Conservation (phyloP, 1,140 invertebrate genomes). For the Glossosoma conforme region DNA sequence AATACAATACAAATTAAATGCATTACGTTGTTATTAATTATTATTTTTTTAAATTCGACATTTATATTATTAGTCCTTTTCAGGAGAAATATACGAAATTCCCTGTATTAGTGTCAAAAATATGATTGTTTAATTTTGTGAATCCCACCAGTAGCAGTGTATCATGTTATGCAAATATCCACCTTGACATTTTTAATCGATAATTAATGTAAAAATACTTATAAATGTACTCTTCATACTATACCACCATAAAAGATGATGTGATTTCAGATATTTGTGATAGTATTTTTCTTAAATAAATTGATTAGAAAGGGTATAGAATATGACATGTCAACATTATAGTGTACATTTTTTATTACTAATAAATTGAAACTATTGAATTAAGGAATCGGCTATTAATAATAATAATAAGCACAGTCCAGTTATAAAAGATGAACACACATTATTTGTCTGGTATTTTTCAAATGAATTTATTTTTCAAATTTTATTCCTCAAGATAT, state of each 20-base stretch:
- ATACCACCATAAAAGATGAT: constrained; percentile 24
- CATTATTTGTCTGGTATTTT: no score
- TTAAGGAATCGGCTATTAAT: no score
- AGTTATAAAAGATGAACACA: no score
- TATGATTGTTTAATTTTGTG: not conserved
- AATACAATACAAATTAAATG: no score
- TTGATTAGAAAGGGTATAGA: not conserved
- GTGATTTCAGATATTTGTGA: constrained; percentile 32
- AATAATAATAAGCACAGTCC: no score
- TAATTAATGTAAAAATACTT: not conserved
- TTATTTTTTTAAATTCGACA: no score
- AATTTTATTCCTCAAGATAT: no score
- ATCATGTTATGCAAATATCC: constrained; percentile 3
- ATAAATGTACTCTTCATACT: not conserved
- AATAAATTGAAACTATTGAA: no score
- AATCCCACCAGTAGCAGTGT: not conserved
- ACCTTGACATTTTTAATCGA: constrained; percentile 2
- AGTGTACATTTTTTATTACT: no score
- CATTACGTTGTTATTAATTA: no score
- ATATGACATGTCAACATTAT: no score
- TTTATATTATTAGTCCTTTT: not conserved
- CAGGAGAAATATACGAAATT: not conserved
- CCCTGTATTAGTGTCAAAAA: not conserved
- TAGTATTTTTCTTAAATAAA: constrained; percentile 15
- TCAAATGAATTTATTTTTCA: no score